A percentile compares a stretch with the other conserved stretches of the same genome.
Evolutionary conservation across 2,797 vertebrate genomes (phyloP).

Genomic region (Enteromius treurensis): DNA sequence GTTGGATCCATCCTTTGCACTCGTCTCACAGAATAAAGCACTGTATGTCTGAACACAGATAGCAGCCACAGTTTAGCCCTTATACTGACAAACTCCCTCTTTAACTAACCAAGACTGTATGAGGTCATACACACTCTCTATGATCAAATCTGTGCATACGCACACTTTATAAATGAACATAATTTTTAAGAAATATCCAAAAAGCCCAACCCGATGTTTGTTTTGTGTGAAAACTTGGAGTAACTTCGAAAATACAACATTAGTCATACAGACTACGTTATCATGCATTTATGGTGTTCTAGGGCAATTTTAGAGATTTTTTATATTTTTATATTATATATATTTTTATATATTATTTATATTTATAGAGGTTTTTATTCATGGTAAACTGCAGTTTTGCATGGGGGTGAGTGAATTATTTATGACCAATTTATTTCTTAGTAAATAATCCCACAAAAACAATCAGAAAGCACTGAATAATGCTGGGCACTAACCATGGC

Average conservation of each 20-base stretch:
- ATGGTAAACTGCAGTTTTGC: neutral
- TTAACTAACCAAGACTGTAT: neutral
- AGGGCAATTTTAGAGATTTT: no score
- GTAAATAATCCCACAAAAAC: neutral
- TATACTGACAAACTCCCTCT: neutral
- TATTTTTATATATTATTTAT: no score
- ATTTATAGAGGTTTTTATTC: neutral
- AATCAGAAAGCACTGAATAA: neutral
- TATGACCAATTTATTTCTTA: neutral
- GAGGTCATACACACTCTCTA: no score
- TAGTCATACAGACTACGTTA: neutral
- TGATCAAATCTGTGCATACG: no score
- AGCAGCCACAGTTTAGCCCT: constrained; percentile 50
- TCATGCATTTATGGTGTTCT: neutral
- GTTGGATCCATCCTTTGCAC: constrained; percentile 92
- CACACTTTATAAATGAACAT: no score
- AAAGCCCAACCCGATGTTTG: neutral
- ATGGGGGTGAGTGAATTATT: neutral
- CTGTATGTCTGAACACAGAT: constrained; percentile 73
- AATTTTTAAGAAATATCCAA: neutral
- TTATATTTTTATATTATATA: no score
- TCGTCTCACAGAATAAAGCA: constrained; percentile 77
- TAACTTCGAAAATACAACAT: neutral
- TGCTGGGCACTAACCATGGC: constrained; percentile 85
- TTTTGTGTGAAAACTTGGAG: neutral